A percentile compares a stretch with the other conserved stretches of the same genome.
Conservation (phyloP, 2,797 vertebrate genomes). For the Tapera naevia region DNA sequence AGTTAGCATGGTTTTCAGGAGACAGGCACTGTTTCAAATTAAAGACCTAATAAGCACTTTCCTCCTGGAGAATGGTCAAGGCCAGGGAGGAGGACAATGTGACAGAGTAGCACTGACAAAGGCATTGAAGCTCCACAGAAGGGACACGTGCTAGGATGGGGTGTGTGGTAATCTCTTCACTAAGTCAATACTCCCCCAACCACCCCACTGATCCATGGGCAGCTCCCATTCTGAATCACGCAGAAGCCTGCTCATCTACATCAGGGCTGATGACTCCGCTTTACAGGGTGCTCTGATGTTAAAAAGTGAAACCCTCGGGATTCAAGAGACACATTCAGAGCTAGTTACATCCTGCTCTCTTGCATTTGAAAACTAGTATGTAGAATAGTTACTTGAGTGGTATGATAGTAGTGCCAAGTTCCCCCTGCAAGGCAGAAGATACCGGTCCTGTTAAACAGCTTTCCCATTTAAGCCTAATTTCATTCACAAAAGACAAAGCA, state of each 20-base stretch:
- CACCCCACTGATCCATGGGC: background rate
- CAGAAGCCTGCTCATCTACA: background rate
- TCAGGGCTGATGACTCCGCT: background rate
- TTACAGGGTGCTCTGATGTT: background rate
- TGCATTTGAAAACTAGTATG: background rate
- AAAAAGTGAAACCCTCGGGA: rapidly evolving
- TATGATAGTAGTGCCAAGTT: background rate
- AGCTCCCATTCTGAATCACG: background rate
- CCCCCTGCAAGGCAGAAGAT: background rate
- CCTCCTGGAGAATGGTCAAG: background rate
- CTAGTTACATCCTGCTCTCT: background rate
- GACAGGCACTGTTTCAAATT: background rate
- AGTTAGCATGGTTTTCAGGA: background rate
- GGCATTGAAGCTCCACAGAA: background rate
- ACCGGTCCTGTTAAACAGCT: background rate
- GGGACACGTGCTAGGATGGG: background rate
- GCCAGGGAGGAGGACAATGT: background rate
- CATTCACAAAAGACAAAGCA: background rate
- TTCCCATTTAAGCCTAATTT: background rate
- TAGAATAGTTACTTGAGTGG: background rate
- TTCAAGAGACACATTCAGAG: background rate
- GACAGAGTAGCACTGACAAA: background rate
- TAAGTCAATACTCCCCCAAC: background rate
- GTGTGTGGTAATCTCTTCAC: background rate
- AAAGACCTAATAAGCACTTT: background rate